Evolutionary conservation across 2,888 invertebrate genomes (phyloP).

Genomic region (Acanthosepion esculentum): DNA sequence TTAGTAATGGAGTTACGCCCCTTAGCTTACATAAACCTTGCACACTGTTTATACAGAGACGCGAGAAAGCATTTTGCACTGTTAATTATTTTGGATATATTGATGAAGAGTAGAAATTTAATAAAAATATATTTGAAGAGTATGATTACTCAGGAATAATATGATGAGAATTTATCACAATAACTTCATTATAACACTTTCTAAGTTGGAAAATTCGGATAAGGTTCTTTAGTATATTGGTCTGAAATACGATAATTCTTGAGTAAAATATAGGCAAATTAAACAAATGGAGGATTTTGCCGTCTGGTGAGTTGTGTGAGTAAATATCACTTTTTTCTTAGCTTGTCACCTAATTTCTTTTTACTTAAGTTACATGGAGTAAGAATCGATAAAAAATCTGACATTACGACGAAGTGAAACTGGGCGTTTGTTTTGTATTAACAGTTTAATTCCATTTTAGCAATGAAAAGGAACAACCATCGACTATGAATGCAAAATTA

Average conservation of each 20-base stretch:
- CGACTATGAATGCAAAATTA: not conserved
- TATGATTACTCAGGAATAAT: too few species aligned
- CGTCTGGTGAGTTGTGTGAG: constrained; percentile 43
- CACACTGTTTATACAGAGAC: too few species aligned
- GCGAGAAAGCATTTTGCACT: too few species aligned
- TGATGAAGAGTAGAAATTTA: too few species aligned
- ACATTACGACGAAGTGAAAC: not conserved
- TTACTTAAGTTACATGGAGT: too few species aligned
- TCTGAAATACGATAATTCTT: not conserved
- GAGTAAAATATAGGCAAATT: constrained; percentile 34
- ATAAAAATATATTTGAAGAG: too few species aligned
- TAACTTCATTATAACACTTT: too few species aligned
- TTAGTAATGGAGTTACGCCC: too few species aligned
- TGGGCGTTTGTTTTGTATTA: not conserved
- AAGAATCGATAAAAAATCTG: not conserved
- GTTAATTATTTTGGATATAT: too few species aligned
- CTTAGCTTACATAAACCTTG: too few species aligned
- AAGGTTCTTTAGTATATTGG: not conserved
- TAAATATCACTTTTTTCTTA: not conserved
- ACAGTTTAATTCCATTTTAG: not conserved
- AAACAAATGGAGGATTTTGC: constrained; percentile 46
- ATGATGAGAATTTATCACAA: too few species aligned
- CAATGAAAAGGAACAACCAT: not conserved
- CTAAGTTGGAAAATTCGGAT: not conserved
- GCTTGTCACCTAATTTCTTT: not conserved